phyloP scores from a whole-genome alignment of 2,888 invertebrate genomes.

The Callyntrura guangdongensis region DNA sequence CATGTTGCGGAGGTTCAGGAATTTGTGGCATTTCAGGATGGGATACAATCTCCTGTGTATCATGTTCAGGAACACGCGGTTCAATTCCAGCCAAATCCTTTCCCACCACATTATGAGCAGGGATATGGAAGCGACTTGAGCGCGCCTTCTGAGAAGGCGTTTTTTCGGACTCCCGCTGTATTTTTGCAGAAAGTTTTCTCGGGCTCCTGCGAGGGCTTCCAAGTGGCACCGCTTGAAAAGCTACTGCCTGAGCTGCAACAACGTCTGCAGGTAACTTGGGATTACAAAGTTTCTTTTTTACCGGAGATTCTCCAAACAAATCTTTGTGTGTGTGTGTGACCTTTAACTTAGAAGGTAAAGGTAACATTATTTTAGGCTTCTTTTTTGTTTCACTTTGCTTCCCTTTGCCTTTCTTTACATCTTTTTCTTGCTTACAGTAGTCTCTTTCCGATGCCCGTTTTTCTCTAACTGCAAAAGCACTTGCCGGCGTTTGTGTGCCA shows the following conservation, averaged over 20 bases:
- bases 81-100: background rate
- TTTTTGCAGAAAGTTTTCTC: conserved; percentile 12
- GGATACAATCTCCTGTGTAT: background rate
- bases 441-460: too few species aligned
- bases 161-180: background rate
- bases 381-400: conserved; percentile 9
- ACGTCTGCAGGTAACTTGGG: conserved; percentile 46
- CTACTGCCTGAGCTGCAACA: conserved; percentile 60
- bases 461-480: background rate
- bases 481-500: background rate
- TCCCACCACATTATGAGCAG: background rate
- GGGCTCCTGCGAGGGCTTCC: conserved; percentile 49
- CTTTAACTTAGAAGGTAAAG: too few species aligned
- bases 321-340: too few species aligned
- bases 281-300: background rate
- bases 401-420: background rate
- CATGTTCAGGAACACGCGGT: background rate
- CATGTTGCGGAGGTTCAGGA: conserved; percentile 22
- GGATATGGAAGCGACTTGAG: too few species aligned
- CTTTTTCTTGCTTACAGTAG: background rate
- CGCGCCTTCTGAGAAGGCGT: background rate
- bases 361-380: conserved; percentile 46
- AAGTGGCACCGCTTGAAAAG: conserved; percentile 56
- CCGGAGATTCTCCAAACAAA: conserved; percentile 61
- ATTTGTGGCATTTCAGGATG: background rate